Evolutionary conservation across 2,113 vertebrate species (phyloP), one percentile per base, ranked within the genome.

Genomic region (Pelecanus crispus): DNA sequence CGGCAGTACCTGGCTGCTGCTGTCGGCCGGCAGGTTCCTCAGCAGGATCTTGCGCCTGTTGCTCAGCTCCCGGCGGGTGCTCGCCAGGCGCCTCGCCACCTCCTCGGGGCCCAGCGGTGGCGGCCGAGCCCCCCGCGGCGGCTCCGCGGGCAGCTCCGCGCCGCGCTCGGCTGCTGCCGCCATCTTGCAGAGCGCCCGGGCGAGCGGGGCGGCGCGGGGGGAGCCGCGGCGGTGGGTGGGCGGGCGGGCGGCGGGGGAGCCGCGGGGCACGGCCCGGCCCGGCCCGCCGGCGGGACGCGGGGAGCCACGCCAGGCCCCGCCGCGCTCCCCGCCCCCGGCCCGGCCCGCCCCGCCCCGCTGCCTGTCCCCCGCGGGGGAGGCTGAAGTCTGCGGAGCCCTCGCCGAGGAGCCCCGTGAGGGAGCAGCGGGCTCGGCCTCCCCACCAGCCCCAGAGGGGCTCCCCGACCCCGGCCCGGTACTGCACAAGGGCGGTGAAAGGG

Each of bases 11-110:
- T 99, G 99, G 98, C 98, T 99, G 85, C 96, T 98, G 94, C 99
- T 98, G 97, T 99, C 99, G 38, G 98, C 98, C 62, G 99, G 99
- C 97, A 99, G 98, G 98, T 99, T 99, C 97, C 98, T 98, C 61
- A 99, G 98, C 81, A 99, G 98, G 88, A 99, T 99, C 95, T 99
- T 99, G 97, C 99, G 98, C 97, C 99, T 98, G 98, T 99, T 99
- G 98, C 98, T 98, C 97, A 99, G 98, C 97, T 99, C 99, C 81
- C 98, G 96, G 45, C 98, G 98, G 95, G 99, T 99, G 98, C 97
- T 98, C 95, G 98, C 98, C 95, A 99, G 96, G 62, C 99, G 98
- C 97, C 83, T 97, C 86, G 98, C 97, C 50, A 99, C 97, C 97
- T 99, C 99, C 85, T 98, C 98, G 26, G 97, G 97, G 98, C 94